A percentile compares a stretch with the other conserved stretches of the same genome.
Conservation (phyloP, 2,797 vertebrate species). For the Gephyroberyx darwinii region DNA sequence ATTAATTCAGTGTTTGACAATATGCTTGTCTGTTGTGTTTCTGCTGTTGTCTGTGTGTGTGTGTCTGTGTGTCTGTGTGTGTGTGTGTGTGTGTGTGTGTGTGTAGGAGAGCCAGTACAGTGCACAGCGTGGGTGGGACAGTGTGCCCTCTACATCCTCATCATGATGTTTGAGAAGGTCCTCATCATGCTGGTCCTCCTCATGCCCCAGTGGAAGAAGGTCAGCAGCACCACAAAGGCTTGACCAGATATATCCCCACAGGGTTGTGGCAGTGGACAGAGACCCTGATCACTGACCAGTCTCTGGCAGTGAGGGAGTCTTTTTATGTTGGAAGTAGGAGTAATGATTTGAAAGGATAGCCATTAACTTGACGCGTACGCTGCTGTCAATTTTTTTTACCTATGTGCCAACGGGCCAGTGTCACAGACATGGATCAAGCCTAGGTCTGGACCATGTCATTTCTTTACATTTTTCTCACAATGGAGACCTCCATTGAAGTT, state of each 20-base stretch:
- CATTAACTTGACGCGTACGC: neutral
- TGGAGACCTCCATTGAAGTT: neutral
- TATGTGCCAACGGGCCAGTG: neutral
- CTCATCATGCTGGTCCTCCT: slow-evolving; percentile 95
- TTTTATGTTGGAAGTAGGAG: neutral
- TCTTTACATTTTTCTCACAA: too few relatives aligned
- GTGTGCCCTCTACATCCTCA: slow-evolving; percentile 95
- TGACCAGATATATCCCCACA: neutral
- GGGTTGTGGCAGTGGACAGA: neutral
- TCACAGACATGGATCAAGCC: neutral
- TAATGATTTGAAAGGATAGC: neutral
- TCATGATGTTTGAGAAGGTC: slow-evolving; percentile 98
- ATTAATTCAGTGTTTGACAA: slow-evolving; percentile 4
- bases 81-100: slow-evolving; percentile 13
- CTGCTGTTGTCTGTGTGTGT: neutral
- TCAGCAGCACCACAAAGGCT: slow-evolving; percentile 62
- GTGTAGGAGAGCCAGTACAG: slow-evolving; percentile 92
- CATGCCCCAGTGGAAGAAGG: slow-evolving; percentile 97
- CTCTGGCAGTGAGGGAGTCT: neutral
- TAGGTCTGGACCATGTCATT: too few relatives aligned
- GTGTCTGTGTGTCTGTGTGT: slow-evolving; percentile 3
- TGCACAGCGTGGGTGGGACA: slow-evolving; percentile 95
- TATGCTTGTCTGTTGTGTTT: slow-evolving; percentile 7
- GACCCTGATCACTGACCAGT: neutral
- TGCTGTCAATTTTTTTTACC: neutral